Evolutionary conservation across 2,888 invertebrate species (phyloP).

Genomic region (Norana najaformis): DNA sequence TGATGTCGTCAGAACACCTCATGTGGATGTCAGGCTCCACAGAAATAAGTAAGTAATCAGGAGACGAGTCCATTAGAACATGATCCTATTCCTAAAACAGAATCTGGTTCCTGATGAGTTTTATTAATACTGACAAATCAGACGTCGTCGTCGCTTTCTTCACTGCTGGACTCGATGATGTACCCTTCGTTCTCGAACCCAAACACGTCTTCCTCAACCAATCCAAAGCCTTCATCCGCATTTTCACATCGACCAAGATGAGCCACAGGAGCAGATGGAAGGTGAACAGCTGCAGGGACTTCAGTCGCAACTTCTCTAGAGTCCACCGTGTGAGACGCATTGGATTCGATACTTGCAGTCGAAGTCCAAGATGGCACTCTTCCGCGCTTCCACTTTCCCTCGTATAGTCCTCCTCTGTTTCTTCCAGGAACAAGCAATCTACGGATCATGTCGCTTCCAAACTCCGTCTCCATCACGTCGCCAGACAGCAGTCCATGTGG

Average conservation of each 20-base stretch:
- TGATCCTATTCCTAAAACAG: neutral
- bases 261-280: neutral
- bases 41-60: neutral
- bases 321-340: neutral
- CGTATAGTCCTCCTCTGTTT: neutral
- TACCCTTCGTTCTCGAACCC: conserved; percentile 20
- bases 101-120: neutral
- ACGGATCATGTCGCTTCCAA: neutral
- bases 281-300: neutral
- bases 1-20: neutral
- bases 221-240: neutral
- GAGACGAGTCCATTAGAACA: neutral
- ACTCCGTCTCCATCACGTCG: neutral
- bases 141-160: neutral
- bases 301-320: neutral
- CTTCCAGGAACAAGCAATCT: neutral
- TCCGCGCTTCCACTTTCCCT: neutral
- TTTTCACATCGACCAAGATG: neutral
- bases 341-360: neutral
- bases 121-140: neutral
- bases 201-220: conserved; percentile 7
- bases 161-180: neutral
- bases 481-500: neutral
- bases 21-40: neutral
- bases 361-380: neutral